phyloP scores from a whole-genome alignment of 2,113 vertebrate genomes.

The Otolemur garnettii region DNA sequence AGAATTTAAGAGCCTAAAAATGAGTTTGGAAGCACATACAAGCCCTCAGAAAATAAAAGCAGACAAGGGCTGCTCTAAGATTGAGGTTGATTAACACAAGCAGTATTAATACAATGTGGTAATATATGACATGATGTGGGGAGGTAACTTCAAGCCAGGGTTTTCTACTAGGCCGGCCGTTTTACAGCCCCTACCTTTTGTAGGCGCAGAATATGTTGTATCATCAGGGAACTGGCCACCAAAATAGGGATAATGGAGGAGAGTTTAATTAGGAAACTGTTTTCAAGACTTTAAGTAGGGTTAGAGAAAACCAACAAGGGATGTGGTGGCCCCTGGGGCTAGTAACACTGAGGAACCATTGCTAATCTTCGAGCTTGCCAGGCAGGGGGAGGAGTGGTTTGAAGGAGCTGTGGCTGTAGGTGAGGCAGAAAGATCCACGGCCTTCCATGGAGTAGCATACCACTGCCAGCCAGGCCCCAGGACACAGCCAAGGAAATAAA shows the following conservation, averaged over 20 bases:
- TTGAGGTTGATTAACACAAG: background rate
- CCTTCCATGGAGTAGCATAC: background rate
- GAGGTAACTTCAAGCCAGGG: background rate
- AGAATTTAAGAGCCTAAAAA: background rate
- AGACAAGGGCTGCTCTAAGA: background rate
- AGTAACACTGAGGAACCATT: background rate
- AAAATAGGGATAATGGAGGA: background rate
- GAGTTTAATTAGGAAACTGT: background rate
- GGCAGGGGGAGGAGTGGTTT: background rate
- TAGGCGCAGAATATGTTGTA: background rate
- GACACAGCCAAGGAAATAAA: background rate
- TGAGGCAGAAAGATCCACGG: background rate
- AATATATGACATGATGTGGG: background rate
- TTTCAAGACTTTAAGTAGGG: background rate
- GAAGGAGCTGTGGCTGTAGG: background rate
- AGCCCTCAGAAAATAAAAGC: background rate
- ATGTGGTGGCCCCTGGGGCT: fast-evolving
- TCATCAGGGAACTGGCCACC: no score
- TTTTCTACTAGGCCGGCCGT: background rate
- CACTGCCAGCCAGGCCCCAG: background rate
- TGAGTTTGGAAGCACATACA: background rate
- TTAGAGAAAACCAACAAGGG: background rate
- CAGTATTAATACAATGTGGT: background rate
- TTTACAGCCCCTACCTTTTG: background rate
- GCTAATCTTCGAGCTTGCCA: background rate